Conservation (phyloP, 2,113 vertebrate genomes). For the Falcunculus frontatus region DNA sequence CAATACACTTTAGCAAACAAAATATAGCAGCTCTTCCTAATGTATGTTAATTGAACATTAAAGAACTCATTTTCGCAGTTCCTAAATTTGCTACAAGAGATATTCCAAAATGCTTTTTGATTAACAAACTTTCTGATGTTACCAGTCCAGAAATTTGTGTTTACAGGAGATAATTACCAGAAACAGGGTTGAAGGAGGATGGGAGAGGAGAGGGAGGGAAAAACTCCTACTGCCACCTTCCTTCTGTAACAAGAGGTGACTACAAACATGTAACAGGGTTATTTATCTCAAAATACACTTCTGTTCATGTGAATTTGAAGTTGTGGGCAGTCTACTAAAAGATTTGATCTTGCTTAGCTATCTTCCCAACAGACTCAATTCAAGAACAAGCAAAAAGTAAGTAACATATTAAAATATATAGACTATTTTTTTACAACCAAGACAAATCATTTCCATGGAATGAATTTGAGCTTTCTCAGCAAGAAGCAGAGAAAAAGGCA, state of each 20-base stretch:
- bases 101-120: slow-evolving; percentile 51
- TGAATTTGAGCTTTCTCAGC: neutral
- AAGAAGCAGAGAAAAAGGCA: neutral
- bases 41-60: slow-evolving; percentile 48
- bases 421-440: neutral
- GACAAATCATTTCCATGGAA: neutral
- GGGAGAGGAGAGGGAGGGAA: neutral
- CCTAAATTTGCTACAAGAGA: slow-evolving; percentile 32
- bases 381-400: neutral
- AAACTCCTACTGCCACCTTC: neutral
- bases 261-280: neutral
- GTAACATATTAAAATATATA: neutral
- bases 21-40: slow-evolving; percentile 19
- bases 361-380: neutral
- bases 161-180: slow-evolving; percentile 45
- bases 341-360: neutral
- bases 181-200: slow-evolving; percentile 22
- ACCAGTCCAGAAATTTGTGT: slow-evolving; percentile 54
- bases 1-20: slow-evolving; percentile 30
- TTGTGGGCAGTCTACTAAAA: neutral
- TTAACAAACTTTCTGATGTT: slow-evolving; percentile 57
- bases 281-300: slow-evolving; percentile 26
- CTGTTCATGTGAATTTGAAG: neutral
- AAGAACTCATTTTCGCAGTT: slow-evolving; percentile 38
- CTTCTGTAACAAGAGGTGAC: neutral